Conservation (phyloP, 2,113 vertebrate species). For the mouse (Mus musculus) region GRCm39 chr13:116127501-116128000, state of each 20-base stretch:
- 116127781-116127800: not conserved
- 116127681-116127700: not conserved
- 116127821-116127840: too few relatives aligned
- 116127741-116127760: not conserved
- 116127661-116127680: not conserved
- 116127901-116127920: not conserved
- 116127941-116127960: not conserved
- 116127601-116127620: not conserved
- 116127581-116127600: not conserved
- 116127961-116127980: not conserved
- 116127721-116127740: not conserved
- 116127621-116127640: too few relatives aligned
- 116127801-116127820: not conserved
- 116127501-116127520: not conserved
- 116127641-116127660: fast-evolving
- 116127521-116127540: conserved; percentile 31
- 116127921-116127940: not conserved
- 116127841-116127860: not conserved
- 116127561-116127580: not conserved
- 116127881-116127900: not conserved
- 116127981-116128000: not conserved
- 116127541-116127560: not conserved
- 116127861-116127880: not conserved
- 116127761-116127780: not conserved
- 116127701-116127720: not conserved